Conservation (phyloP, 2,888 invertebrate genomes). For the Rhagonycha fulva region DNA sequence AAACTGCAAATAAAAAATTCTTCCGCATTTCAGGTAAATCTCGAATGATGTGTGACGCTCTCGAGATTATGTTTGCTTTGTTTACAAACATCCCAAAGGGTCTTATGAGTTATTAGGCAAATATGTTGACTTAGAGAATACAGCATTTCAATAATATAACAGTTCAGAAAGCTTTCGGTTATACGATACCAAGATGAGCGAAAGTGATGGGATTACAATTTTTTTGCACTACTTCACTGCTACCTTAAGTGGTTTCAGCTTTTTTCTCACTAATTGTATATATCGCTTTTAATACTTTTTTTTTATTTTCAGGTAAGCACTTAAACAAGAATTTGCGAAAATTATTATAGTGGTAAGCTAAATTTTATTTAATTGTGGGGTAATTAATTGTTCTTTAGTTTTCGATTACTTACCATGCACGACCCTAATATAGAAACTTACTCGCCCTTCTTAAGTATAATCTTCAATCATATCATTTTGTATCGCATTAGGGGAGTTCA, state of each 20-base stretch:
- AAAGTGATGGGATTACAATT: not conserved
- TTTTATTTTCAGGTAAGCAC: slow-evolving; percentile 8
- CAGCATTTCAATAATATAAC: not conserved
- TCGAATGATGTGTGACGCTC: slow-evolving; percentile 21
- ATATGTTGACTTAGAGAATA: slow-evolving; percentile 7
- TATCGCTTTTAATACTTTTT: not conserved
- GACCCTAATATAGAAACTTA: not conserved
- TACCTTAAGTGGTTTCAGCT: not conserved
- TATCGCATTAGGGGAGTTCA: not conserved
- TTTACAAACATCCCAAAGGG: slow-evolving; percentile 12
- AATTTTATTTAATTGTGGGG: not conserved
- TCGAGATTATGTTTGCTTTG: slow-evolving; percentile 4
- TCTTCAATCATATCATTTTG: not conserved
- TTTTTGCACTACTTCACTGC: not conserved
- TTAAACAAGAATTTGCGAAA: not conserved
- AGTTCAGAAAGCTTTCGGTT: not conserved
- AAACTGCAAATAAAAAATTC: not conserved
- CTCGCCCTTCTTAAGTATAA: not conserved
- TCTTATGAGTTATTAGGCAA: slow-evolving; percentile 16
- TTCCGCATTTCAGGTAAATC: slow-evolving; percentile 11
- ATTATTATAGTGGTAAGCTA: not conserved
- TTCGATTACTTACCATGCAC: not conserved
- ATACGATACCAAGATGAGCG: not conserved
- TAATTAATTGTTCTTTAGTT: not conserved
- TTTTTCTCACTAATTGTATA: not conserved